These are phyloP conservation scores for Emberiza fucata DNA, from an alignment of 2,113 vertebrate genomes.

Conservation along the genomic window DNA sequence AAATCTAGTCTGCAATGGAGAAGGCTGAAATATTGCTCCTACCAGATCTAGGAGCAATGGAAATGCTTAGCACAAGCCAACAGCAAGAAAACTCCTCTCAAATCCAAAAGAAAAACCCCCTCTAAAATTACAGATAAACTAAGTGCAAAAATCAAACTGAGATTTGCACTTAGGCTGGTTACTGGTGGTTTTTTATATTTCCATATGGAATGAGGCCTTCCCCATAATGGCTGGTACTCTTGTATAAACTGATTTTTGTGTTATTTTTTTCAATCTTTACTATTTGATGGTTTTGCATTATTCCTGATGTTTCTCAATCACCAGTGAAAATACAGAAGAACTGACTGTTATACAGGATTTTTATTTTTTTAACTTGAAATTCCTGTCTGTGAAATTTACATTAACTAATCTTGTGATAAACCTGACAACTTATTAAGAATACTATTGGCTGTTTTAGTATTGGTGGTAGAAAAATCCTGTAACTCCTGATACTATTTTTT, in stretches of 20 bases:
- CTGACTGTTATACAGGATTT: not conserved
- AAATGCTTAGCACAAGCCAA: not conserved
- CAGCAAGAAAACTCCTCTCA: not conserved
- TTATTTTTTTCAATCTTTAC: not conserved
- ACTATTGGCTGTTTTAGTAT: not conserved
- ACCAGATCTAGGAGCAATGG: accelerated
- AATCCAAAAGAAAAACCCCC: not conserved
- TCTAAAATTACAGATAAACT: not conserved
- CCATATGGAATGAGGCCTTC: not conserved
- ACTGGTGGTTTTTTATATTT: accelerated
- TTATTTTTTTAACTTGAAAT: not conserved
- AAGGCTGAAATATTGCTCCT: not conserved
- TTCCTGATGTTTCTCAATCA: not conserved
- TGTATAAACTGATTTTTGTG: not conserved
- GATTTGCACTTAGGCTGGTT: not conserved
- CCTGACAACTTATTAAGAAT: not conserved
- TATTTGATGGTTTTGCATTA: not conserved
- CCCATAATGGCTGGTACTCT: not conserved
- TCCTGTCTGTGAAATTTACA: not conserved
- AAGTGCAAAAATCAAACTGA: not conserved
- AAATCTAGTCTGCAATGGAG: not conserved
- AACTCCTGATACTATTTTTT: not conserved
- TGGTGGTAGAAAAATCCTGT: not conserved
- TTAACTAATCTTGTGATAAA: not conserved
- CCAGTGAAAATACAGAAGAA: not conserved